Base-by-base conservation (phyloP, 92 coral and sea anemone species). In the Pocillopora grandis region DNA sequence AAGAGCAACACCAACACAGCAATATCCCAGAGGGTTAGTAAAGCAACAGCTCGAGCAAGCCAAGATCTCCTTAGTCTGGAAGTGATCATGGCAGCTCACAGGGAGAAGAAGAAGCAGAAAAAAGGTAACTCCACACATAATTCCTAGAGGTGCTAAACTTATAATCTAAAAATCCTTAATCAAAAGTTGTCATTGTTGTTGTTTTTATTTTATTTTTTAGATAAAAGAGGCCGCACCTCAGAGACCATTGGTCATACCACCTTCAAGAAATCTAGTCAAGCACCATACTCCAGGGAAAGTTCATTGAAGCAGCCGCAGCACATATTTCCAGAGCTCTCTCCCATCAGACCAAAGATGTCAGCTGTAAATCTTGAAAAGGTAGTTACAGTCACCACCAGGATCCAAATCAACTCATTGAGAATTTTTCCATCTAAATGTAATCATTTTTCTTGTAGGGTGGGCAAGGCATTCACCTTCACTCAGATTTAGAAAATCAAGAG, bases 31-130 rank as follows among this genome's bases (percentile, higher is more conserved):
- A 19, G 58, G 71, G 13, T 72, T n/a, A 48, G 49, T 56, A 49
- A 21, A 10, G 21, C 14, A 12, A 75, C 68, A 31, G 80, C 17
- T 48, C 62, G 52, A 71, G 59, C 31, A 66, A 57, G 88, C 19
- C 88, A 84, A 42, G 88, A 84, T 57, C 62, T 84, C 7, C 77
- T 76, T 48, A 76, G 83, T 2, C 21, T 84, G 83, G 76, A 76
- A 57, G 83, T 84, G 58, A 84, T 84, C 36, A 76, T 84, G 88
- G 35, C 83, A 67, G 83, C 88, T 18, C 88, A 84, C 72, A 69
- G 31, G 55, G 75, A 75, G 65, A 70, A 10, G 12, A 36, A 6
- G 33, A 35, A 70, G n/a, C 73, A 74, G 48, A 75, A 27, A 27
- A 64, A 66, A 83, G 85, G 85, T 81, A 60, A 67, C 16, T n/a